Evolutionary conservation across 2,888 invertebrate species (phyloP), one percentile per base, ranked within the genome.

Genomic region (Spicauda simplicius): DNA sequence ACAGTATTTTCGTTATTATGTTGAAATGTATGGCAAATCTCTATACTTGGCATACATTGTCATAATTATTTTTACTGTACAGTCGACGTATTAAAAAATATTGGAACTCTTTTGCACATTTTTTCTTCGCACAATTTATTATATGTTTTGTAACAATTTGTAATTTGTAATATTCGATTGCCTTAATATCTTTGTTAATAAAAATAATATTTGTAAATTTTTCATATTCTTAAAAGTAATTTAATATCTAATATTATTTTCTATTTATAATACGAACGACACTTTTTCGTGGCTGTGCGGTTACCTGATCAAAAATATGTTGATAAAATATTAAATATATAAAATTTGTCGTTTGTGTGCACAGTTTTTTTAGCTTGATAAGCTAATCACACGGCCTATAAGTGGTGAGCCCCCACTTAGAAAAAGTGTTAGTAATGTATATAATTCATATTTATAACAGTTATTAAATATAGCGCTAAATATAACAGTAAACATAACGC

Each of bases 351-450:
- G 30, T 59, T 25, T 59, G 18, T 59, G 64, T 70, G 5, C 25
- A 25, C 25, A 25, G 25, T 25, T 67, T 76, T 71, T 75, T 73
- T 58, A 70, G 75, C 25, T 72, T 74, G 83, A 88, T 88, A 71
- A 78, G 84, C 84, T 90, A 72, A 76, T 76, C 73, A 67, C 81
- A 78, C 73, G 72, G 86, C 82, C 86, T 76, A 65, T 66, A 80
- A 87, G 89, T 90, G 91, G 86, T 71, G 92, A 91, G 92, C 92
- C 92, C 91, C 85, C 91, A 89, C 91, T 91, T 82, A 78, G 77
- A 73, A 85, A 87, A 88, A 87, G 88, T 88, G 86, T 83, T 79
- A 2, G 62, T 61, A 41, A 37, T 53, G 55, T 67, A 60, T 20
- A 63, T 62, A 65, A 68, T 45, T 53, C 69, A 68, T 70, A 70